Evolutionary conservation across 2,888 invertebrate genomes (phyloP), one percentile per base, ranked within the genome.

Genomic region (Alentia gelatinosa): DNA sequence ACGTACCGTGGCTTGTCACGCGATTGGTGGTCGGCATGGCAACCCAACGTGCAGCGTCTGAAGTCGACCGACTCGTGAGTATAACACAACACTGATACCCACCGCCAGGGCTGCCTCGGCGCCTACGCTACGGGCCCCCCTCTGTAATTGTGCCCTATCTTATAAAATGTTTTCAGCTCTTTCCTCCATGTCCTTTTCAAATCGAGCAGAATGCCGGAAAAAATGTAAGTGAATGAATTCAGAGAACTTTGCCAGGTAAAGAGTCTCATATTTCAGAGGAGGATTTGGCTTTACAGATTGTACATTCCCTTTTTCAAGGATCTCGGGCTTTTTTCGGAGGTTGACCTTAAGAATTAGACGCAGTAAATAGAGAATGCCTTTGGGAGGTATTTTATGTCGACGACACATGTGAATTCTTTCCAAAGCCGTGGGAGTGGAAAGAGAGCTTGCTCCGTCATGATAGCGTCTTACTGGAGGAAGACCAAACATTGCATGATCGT

Each of bases 11-110:
- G 7, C 15, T 79, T n/a, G 37, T 39, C 79, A 79, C 79, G 79
- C 79, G 79, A 79, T 35, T 35, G 79, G 39, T 19, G 79, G 79
- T 79, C 39, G 79, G 35, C 79, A 79, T 79, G 79, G 79, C 19
- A 39, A 79, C 79, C 79, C 79, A n/a, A 37, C 79, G 12, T 37
- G 37, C 79, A 79, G 79, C 79, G 39, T 33, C 79, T 35, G 79
- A 79, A 39, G 79, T 39, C 35, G 79, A 79, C n/a, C 4, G 79
- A 79, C 79, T 37, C 39, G 79, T 79, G 26, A 79, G 79, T 79
- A 37, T 15, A 56, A 56, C 5, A 56, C 56, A n/a, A 56, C n/a
- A 56, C 56, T 56, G 56, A 56, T n/a, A 19, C 3, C n/a, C 3
- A 47, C 19, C 47, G 47, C 19, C 19, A n/a, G n/a, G n/a, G n/a